These are phyloP conservation scores for Temnothorax nylanderi DNA, from an alignment of 1,140 invertebrate species.

Conservation along the genomic window DNA sequence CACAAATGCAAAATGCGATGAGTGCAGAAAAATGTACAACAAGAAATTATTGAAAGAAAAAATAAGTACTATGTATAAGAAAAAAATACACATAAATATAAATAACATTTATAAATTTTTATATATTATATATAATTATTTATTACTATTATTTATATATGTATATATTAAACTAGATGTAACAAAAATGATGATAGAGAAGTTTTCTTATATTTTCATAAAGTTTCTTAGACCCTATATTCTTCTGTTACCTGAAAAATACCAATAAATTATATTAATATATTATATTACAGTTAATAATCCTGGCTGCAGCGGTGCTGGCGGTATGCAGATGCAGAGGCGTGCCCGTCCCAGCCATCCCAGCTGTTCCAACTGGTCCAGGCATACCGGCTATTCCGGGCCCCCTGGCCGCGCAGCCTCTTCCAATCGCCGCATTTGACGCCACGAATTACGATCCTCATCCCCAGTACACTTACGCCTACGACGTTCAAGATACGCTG, in stretches of 20 bases:
- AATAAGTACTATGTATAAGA: not conserved
- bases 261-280: not conserved
- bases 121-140: no score
- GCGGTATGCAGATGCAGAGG: conserved; percentile 67
- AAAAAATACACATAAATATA: not conserved
- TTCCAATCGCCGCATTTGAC: conserved; percentile 56
- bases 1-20: no score
- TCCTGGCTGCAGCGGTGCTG: conserved; percentile 64
- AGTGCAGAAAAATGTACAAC: not conserved
- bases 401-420: conserved; percentile 52
- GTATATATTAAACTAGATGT: not conserved
- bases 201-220: not conserved
- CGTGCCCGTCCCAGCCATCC: conserved; percentile 64
- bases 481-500: conserved; percentile 88
- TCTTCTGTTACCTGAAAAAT: not conserved
- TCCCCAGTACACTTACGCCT: conserved; percentile 88
- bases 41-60: no score
- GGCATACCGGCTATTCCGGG: conserved; percentile 24
- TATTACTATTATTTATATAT: no score
- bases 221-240: not conserved
- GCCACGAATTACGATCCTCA: conserved; percentile 83
- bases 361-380: conserved; percentile 41
- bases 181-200: not conserved
- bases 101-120: no score
- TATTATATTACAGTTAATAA: conserved; percentile 70